Conservation (phyloP, 2,113 vertebrate species). For the Siniperca knerii region DNA sequence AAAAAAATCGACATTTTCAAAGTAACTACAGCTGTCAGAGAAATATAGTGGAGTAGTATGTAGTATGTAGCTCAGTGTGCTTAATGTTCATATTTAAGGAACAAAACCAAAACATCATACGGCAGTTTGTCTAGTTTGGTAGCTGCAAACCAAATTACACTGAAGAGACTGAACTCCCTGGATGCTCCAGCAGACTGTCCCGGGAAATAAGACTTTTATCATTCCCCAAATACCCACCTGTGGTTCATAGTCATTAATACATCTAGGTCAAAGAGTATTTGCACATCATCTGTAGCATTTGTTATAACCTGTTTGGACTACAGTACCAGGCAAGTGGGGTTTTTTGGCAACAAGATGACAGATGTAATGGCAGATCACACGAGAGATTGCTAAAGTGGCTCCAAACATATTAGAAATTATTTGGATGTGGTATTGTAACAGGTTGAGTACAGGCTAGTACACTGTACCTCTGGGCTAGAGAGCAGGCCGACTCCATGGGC, state of each 20-base stretch:
- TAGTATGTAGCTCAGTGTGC: no score
- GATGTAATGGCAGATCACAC: neutral
- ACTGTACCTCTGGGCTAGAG: slow-evolving; percentile 80
- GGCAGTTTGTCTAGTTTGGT: no score
- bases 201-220: neutral
- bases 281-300: neutral
- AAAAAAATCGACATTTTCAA: no score
- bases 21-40: no score
- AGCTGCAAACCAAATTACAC: no score
- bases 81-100: neutral
- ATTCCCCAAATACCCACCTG: neutral
- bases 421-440: neutral
- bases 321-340: neutral
- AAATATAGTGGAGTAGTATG: no score
- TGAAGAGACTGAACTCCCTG: no score
- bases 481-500: slow-evolving; percentile 82
- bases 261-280: neutral
- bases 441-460: neutral
- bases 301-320: neutral
- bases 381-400: neutral
- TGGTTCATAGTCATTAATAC: neutral
- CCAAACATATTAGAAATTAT: neutral
- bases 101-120: neutral
- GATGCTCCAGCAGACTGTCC: neutral
- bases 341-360: neutral